Conservation (phyloP, 1,140 invertebrate species). For the Probaryconus sp. region DNA sequence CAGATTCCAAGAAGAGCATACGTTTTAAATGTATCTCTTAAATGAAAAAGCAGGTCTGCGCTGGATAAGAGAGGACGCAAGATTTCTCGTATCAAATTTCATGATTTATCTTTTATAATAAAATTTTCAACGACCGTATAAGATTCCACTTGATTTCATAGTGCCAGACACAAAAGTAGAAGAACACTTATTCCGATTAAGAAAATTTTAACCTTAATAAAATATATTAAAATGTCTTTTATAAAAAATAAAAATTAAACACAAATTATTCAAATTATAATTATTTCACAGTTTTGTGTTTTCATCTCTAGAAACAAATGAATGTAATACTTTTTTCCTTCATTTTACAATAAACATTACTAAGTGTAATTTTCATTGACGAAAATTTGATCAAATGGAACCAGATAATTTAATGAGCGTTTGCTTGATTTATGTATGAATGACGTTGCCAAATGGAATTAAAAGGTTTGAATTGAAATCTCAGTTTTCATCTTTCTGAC, state of each 20-base stretch:
- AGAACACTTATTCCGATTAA: too few species aligned
- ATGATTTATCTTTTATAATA: constrained; percentile 58
- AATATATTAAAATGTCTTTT: too few species aligned
- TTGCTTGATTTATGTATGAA: constrained; percentile 17
- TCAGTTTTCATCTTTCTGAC: constrained; percentile 18
- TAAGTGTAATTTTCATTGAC: not conserved
- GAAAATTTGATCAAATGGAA: not conserved
- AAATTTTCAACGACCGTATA: constrained; percentile 41
- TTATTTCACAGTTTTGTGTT: too few species aligned
- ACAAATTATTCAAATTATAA: too few species aligned
- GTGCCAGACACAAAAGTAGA: not conserved
- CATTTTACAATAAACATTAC: too few species aligned
- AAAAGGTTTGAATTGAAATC: constrained; percentile 9
- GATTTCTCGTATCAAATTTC: constrained; percentile 43
- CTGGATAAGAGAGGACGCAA: constrained; percentile 32
- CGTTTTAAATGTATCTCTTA: constrained; percentile 27
- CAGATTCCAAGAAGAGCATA: constrained; percentile 19
- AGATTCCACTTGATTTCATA: constrained; percentile 8
- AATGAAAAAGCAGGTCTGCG: constrained; percentile 33
- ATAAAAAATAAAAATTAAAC: too few species aligned
- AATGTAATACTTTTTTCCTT: too few species aligned
- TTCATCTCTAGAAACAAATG: too few species aligned
- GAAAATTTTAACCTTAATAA: too few species aligned
- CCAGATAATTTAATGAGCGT: constrained; percentile 19
- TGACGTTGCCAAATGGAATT: constrained; percentile 33